A percentile compares a stretch with the other conserved stretches of the same genome.
These are phyloP conservation scores for Achroia grisella DNA, from an alignment of 1,140 invertebrate species.

Conservation along the genomic window DNA sequence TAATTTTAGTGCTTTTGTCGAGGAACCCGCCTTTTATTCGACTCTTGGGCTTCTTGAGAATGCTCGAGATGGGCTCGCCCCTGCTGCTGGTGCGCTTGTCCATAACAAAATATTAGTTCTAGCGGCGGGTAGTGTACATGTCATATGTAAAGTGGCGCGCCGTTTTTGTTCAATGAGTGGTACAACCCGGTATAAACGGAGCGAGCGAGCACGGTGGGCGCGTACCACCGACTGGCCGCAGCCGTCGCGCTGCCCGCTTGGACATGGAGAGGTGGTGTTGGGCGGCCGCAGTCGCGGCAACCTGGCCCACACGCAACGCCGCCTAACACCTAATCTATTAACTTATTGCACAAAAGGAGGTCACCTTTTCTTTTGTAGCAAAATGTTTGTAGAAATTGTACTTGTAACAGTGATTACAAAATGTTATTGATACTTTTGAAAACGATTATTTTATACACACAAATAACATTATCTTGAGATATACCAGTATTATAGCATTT, in stretches of 20 bases:
- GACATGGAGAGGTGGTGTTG: constrained; percentile 36
- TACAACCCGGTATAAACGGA: constrained; percentile 20
- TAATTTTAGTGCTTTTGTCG: constrained; percentile 61
- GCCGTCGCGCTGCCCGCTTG: constrained; percentile 42
- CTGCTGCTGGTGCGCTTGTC: constrained; percentile 52
- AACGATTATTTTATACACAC: too few species aligned
- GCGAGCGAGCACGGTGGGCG: constrained; percentile 59
- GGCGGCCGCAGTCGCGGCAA: constrained; percentile 25
- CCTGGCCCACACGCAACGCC: constrained; percentile 9
- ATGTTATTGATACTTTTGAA: too few species aligned
- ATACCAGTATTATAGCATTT: too few species aligned
- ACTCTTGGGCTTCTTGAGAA: constrained; percentile 57
- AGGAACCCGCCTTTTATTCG: constrained; percentile 46
- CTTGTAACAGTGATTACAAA: too few species aligned
- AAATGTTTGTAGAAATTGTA: too few species aligned
- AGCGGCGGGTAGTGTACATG: constrained; percentile 13
- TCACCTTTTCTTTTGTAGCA: constrained; percentile 30
- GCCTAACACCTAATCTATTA: constrained; percentile 36
- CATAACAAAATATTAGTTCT: constrained; percentile 49
- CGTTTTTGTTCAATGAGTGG: constrained; percentile 1
- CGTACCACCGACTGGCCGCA: constrained; percentile 52
- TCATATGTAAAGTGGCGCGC: constrained; percentile 22
- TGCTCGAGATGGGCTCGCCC: constrained; percentile 60
- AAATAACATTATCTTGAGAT: too few species aligned
- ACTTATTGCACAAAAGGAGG: constrained; percentile 47